phyloP scores from a whole-genome alignment of 1,140 invertebrate species.

The Cydia strobilella region DNA sequence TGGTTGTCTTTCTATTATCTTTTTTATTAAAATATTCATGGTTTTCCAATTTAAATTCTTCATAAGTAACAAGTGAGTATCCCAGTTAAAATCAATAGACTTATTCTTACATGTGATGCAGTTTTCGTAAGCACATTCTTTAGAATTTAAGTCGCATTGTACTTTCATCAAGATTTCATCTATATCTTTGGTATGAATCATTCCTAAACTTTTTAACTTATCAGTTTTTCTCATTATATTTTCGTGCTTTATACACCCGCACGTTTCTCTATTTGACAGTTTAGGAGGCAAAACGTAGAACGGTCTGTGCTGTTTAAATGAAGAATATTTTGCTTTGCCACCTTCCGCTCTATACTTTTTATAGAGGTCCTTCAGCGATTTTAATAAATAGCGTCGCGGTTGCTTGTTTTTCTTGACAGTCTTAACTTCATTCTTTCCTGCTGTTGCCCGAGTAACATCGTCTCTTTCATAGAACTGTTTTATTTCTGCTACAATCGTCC shows the following conservation, averaged over 20 bases:
- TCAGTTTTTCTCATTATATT: conserved; percentile 18
- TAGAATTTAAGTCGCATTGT: background rate
- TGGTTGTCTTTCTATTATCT: conserved; percentile 33
- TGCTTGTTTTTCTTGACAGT: conserved; percentile 37
- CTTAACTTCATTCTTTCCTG: conserved; percentile 37
- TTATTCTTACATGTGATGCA: background rate
- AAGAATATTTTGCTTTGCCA: conserved; percentile 34
- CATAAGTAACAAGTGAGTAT: background rate
- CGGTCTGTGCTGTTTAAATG: conserved; percentile 39
- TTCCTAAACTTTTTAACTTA: background rate
- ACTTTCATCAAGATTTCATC: background rate
- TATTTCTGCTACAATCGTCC: background rate
- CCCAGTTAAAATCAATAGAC: background rate
- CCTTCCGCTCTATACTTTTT: conserved; percentile 40
- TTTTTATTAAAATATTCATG: conserved; percentile 27
- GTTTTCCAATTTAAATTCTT: background rate
- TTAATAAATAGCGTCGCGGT: conserved; percentile 37
- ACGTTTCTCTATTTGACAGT: conserved; percentile 31
- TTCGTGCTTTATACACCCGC: conserved; percentile 38
- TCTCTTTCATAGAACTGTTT: conserved; percentile 34
- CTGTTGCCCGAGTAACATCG: conserved; percentile 36
- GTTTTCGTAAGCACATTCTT: background rate
- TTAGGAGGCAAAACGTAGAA: conserved; percentile 36
- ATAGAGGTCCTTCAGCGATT: conserved; percentile 36
- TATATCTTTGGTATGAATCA: background rate